Base-by-base conservation (phyloP, 2,888 invertebrate genomes). In the Drosophila putrida region DNA sequence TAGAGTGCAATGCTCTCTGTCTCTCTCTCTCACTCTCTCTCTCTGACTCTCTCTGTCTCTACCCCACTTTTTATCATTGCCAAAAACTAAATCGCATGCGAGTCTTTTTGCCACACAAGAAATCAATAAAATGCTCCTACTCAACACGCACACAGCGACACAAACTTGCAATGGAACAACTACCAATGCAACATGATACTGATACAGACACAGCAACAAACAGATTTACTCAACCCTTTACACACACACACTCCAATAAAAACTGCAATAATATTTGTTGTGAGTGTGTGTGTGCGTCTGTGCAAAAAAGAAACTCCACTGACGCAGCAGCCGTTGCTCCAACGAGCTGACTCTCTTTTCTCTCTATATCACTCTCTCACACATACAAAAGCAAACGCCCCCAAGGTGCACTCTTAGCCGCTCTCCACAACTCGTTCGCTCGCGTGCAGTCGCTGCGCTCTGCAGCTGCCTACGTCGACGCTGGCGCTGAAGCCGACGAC, bases 71-170 rank as follows among this genome's bases (percentile, higher is more conserved):
- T 74, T 54, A 38, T n/a, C 59, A 59, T 60, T 67, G 63, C 53
- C 68, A 55, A 78, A 61, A 77, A 61, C 57, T 54, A 43, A 70
- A 71, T 59, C 64, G 64, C 77, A 71, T 78, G 71, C 64, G 44
- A 78, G 55, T 43, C 35, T 63, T 78, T 78, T 60, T 55, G 20
- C 63, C 66, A 70, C 53, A 69, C 57, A 57, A 58, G 75, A 86
- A 87, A 84, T 82, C 82, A 81, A 83, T 83, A 83, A 86, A 73
- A 72, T 59, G 64, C 69, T 67, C 25, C 69, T 69, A 66, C 70
- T 55, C 54, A 51, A 49, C 41, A 41, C 47, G 41, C 50, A 59
- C 50, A 60, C 58, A 28, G 43, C 44, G 35, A 66, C 33, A 13
- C 25, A 33, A 43, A 35, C 41, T 39, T 20, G 55, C 36, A 66